phyloP scores from a whole-genome alignment of 1,140 invertebrate species.

The Lasioglossum albipes region DNA sequence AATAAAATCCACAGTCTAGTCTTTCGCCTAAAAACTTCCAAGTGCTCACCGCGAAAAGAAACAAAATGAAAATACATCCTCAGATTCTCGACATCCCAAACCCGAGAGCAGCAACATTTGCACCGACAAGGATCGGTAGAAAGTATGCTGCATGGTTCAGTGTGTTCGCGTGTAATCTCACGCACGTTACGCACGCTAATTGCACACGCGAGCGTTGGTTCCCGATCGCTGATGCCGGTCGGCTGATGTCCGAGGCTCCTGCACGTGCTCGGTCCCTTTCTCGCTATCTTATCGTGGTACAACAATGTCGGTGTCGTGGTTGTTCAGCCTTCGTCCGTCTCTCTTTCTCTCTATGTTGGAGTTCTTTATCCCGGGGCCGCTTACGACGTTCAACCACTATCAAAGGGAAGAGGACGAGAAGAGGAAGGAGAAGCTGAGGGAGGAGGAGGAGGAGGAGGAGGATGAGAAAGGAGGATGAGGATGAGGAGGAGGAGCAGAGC shows the following conservation, averaged over 20 bases:
- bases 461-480: slow-evolving; percentile 30
- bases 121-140: too few relatives aligned
- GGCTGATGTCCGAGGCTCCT: background rate
- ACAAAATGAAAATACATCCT: too few relatives aligned
- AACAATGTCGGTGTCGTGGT: slow-evolving; percentile 30
- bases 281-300: slow-evolving; percentile 25
- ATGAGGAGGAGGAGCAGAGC: slow-evolving; percentile 62
- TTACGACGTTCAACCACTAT: slow-evolving; percentile 19
- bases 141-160: too few relatives aligned
- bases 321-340: background rate
- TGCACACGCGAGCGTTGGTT: slow-evolving; percentile 4
- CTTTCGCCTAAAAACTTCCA: too few relatives aligned
- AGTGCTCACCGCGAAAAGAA: too few relatives aligned
- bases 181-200: background rate
- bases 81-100: too few relatives aligned
- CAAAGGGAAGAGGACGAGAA: slow-evolving; percentile 34
- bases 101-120: too few relatives aligned
- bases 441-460: slow-evolving; percentile 58
- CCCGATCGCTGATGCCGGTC: slow-evolving; percentile 30
- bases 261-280: background rate
- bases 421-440: slow-evolving; percentile 39
- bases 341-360: slow-evolving; percentile 1
- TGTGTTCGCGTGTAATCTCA: too few relatives aligned
- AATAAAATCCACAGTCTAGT: too few relatives aligned
- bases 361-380: slow-evolving; percentile 25